Evolutionary conservation across 2,113 vertebrate species (phyloP).

Genomic region (Aix galericulata): DNA sequence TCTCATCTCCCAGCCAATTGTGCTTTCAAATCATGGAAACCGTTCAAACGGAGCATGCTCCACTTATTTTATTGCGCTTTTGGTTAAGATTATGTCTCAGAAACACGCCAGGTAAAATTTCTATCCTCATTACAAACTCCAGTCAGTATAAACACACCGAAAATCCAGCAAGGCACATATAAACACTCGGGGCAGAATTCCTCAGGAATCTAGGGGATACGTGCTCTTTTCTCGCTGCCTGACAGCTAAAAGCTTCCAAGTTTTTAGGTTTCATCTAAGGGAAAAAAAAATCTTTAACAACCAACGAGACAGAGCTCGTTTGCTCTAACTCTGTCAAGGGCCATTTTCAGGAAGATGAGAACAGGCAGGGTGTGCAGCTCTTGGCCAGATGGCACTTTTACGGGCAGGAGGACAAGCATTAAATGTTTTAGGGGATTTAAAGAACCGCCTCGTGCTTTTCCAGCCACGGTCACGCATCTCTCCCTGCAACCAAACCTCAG

Average conservation of each 20-base stretch:
- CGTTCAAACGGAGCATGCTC: not conserved
- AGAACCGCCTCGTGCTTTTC: not conserved
- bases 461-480: fast-evolving
- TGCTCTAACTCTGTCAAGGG: not conserved
- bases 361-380: not conserved
- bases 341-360: not conserved
- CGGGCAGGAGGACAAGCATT: not conserved
- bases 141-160: not conserved
- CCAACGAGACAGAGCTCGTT: not conserved
- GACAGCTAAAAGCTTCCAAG: not conserved
- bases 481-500: fast-evolving
- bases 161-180: not conserved
- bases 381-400: not conserved
- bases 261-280: not conserved
- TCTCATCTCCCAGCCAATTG: constrained; percentile 7
- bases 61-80: not conserved
- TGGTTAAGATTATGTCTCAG: not conserved
- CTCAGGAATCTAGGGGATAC: not conserved
- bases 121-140: not conserved
- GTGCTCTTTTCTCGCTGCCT: not conserved
- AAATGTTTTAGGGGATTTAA: fast-evolving
- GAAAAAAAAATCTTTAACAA: not conserved
- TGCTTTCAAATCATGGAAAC: constrained; percentile 28
- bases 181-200: not conserved
- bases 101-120: not conserved